A percentile compares a stretch with the other conserved stretches of the same genome.
phyloP scores from a whole-genome alignment of 1,140 invertebrate genomes.

The Bursaphelenchus mucronatus region DNA sequence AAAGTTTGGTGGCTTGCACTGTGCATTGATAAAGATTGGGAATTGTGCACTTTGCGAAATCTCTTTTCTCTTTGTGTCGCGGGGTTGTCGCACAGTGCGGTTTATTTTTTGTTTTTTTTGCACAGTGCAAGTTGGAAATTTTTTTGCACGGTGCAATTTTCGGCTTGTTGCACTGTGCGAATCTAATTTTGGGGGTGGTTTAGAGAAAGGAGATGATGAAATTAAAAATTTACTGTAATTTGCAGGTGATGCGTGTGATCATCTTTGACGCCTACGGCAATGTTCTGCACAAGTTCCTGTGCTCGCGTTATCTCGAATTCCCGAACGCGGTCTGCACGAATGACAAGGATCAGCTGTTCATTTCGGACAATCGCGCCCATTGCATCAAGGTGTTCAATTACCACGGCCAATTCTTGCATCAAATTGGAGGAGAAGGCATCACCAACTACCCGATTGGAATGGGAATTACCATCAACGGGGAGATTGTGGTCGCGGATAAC shows the following conservation, averaged over 20 bases:
- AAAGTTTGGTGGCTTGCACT: too few relatives aligned
- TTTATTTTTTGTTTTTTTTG: too few relatives aligned
- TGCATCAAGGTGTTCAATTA: slow-evolving; percentile 98
- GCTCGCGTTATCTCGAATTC: slow-evolving; percentile 93
- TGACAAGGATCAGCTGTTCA: slow-evolving; percentile 96
- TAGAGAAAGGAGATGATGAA: too few relatives aligned
- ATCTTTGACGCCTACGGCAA: slow-evolving; percentile 94
- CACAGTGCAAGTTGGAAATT: too few relatives aligned
- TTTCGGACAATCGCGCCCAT: slow-evolving; percentile 94
- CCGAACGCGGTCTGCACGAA: slow-evolving; percentile 97
- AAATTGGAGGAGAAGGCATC: slow-evolving; percentile 93
- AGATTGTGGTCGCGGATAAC: slow-evolving; percentile 83
- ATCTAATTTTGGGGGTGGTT: too few relatives aligned
- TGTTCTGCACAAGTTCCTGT: slow-evolving; percentile 90
- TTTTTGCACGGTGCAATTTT: too few relatives aligned
- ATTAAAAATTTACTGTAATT: too few relatives aligned
- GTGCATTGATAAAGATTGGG: too few relatives aligned
- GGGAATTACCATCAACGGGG: slow-evolving; percentile 92
- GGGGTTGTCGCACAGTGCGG: too few relatives aligned
- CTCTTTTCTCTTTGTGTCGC: too few relatives aligned
- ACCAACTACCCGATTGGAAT: slow-evolving; percentile 98
- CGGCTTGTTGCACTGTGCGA: too few relatives aligned
- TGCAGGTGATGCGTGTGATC: slow-evolving; percentile 84
- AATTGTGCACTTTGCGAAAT: too few relatives aligned
- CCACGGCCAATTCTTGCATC: slow-evolving; percentile 84